A percentile compares a stretch with the other conserved stretches of the same genome.
Evolutionary conservation across 1,140 invertebrate genomes (phyloP).

Genomic region (Drosophila saltans): DNA sequence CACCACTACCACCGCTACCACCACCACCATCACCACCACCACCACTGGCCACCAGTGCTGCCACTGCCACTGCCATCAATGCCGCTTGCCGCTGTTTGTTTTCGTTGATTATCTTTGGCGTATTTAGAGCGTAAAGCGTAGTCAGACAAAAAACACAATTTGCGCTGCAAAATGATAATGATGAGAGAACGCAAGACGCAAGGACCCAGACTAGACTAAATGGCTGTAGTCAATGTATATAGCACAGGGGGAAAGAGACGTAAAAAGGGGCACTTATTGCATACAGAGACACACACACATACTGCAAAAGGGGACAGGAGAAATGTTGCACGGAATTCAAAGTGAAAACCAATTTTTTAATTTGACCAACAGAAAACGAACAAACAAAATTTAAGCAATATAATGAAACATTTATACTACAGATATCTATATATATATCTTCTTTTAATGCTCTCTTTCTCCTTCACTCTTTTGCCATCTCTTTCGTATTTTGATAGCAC

Average conservation of each 20-base stretch:
- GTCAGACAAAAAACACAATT: constrained; percentile 70
- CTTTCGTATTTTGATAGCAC: no score
- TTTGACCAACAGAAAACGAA: constrained; percentile 24
- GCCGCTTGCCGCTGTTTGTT: constrained; percentile 65
- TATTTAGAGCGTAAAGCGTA: constrained; percentile 83
- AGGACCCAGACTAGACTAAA: constrained; percentile 31
- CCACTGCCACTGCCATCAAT: background rate
- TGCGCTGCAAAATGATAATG: constrained; percentile 30
- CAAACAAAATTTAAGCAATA: no score
- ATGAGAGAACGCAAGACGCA: constrained; percentile 36
- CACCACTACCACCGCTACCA: background rate
- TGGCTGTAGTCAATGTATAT: constrained; percentile 13
- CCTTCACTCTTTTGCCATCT: no score
- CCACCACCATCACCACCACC: background rate
- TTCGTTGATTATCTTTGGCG: constrained; percentile 83
- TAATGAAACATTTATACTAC: no score
- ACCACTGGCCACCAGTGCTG: no score
- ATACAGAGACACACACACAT: background rate
- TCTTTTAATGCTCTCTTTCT: no score
- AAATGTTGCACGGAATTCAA: constrained; percentile 53
- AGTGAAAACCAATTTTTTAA: constrained; percentile 56
- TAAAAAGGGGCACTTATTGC: background rate
- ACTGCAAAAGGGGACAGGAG: constrained; percentile 15
- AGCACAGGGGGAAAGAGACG: background rate
- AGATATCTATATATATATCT: no score